Conservation (phyloP, 2,888 invertebrate genomes). For the Ptilodon capucinus region DNA sequence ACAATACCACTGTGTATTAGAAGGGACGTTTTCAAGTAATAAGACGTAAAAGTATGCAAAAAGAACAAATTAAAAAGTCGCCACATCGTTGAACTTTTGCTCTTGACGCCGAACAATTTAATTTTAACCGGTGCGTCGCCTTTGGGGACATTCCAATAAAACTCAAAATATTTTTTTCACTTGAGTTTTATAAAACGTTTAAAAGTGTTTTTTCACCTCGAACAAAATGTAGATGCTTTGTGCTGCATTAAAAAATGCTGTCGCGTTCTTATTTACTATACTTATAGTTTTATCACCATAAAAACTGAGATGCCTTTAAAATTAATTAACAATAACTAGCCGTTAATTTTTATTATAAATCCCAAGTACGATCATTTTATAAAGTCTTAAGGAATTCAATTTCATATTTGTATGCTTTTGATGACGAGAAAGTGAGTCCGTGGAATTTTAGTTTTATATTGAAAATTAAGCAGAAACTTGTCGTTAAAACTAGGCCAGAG, state of each 20-base stretch:
- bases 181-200: not conserved
- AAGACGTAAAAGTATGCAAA: constrained; percentile 34
- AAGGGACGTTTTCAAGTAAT: constrained; percentile 36
- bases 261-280: too few species aligned
- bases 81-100: constrained; percentile 49
- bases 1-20: constrained; percentile 39
- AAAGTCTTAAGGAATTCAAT: too few species aligned
- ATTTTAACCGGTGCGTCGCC: constrained; percentile 42
- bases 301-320: too few species aligned
- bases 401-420: too few species aligned
- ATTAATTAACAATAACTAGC: too few species aligned
- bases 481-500: not conserved
- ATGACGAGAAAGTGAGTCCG: not conserved
- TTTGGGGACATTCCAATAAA: constrained; percentile 33
- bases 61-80: constrained; percentile 58
- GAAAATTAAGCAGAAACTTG: not conserved
- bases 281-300: too few species aligned
- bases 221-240: not conserved
- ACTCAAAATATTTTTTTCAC: constrained; percentile 6
- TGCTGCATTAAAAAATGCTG: too few species aligned
- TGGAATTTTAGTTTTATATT: not conserved
- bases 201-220: not conserved
- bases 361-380: too few species aligned
- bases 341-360: too few species aligned
- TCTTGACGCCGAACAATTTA: constrained; percentile 41